Evolutionary conservation across 2,113 vertebrate species (phyloP).

Genomic region (Macaca fascicularis): DNA sequence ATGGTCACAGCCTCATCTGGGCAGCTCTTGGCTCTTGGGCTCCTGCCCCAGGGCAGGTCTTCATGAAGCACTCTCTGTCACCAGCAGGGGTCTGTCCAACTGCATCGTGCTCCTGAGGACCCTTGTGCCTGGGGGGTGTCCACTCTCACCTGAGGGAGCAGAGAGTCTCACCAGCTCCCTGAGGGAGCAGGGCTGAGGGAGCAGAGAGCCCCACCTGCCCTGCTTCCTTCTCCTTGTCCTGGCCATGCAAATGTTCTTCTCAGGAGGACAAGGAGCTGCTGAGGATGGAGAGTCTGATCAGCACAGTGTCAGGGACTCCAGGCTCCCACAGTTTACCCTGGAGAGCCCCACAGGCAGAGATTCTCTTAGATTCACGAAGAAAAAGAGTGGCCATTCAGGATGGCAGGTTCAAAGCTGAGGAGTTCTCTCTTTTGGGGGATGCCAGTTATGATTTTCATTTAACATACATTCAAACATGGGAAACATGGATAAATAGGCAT

Average conservation of each 20-base stretch:
- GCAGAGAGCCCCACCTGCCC: not conserved
- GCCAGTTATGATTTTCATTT: not conserved
- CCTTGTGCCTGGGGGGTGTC: not conserved
- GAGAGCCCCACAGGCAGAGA: too few relatives aligned
- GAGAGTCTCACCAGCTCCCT: too few relatives aligned
- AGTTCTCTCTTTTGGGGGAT: too few relatives aligned
- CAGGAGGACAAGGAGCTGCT: not conserved
- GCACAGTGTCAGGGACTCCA: not conserved
- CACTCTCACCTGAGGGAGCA: too few relatives aligned
- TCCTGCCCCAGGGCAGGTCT: not conserved
- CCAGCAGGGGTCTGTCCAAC: too few relatives aligned
- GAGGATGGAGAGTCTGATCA: not conserved
- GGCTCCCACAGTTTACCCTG: too few relatives aligned
- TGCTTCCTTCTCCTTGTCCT: not conserved
- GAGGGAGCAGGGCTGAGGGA: too few relatives aligned
- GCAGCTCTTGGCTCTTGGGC: not conserved
- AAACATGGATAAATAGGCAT: not conserved
- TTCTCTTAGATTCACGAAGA: too few relatives aligned
- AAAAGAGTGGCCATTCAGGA: too few relatives aligned
- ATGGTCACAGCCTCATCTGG: accelerated
- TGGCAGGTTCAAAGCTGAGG: too few relatives aligned
- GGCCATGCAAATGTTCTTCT: not conserved
- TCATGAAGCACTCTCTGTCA: not conserved
- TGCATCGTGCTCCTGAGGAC: not conserved
- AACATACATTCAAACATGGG: not conserved